Base-by-base conservation (phyloP, 2,888 invertebrate species). In the Tolmerus cingulatus region DNA sequence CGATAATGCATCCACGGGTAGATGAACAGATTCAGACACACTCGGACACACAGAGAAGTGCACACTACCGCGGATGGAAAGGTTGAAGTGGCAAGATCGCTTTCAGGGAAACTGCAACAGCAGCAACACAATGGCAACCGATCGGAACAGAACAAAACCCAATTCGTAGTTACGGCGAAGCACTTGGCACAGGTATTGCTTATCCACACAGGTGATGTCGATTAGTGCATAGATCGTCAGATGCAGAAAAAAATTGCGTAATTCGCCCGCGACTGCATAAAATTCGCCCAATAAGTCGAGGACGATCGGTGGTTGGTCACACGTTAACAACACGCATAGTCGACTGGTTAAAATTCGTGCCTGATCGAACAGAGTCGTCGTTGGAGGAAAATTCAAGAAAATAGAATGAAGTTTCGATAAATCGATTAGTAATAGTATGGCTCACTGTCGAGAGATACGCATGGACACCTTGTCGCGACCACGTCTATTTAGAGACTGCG, bases 401-500 rank as follows among this genome's bases (percentile, higher is more conserved):
- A 86, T 23, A 74, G 40, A 12, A 14, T 14, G 27, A 66, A 23
- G 12, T 66, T 55, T 55, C 66, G 66, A 27, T 66, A 66, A 66
- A 66, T 23, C 19, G 66, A 87, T 88, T 85, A 85, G 12, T 74
- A 85, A 74, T 66, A 46, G 46, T 46, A 66, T n/a, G 27, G 9
- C 86, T 9, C 76, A 77, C 84, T 82, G 66, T 74, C 82, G 66
- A 87, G 86, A 88, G 66, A 89, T 87, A 77, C 74, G 55, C 87
- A 88, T 84, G 86, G 46, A 76, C 74, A 88, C 87, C 87, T 88
- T 81, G 51, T 87, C 90, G 89, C 89, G 89, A 89, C 88, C 89
- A 89, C 89, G 89, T 89, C 89, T 89, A 89, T 88, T 88, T 89
- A 88, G 89, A 90, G 90, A 90, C 90, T 90, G 89, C 89, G 89